Conservation (phyloP, 2,888 invertebrate genomes). For the Pachymerium ferrugineum region DNA sequence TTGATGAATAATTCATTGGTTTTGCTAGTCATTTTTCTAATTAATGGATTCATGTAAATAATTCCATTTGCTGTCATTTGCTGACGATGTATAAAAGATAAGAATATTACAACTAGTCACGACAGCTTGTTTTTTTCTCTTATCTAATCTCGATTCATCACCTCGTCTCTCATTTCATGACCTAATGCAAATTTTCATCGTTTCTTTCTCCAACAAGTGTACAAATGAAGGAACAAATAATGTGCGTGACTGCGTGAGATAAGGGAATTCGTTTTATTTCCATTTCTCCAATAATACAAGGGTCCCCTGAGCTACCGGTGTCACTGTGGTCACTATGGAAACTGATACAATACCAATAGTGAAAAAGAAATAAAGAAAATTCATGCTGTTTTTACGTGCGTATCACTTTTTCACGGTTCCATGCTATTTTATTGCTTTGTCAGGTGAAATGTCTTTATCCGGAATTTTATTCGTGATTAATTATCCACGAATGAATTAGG, state of each 20-base stretch:
- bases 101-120: too few relatives aligned
- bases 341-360: background rate
- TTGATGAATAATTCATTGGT: background rate
- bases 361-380: slow-evolving; percentile 16
- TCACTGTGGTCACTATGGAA: slow-evolving; percentile 15
- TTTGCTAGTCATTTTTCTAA: background rate
- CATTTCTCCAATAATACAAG: slow-evolving; percentile 11
- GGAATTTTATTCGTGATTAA: background rate
- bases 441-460: slow-evolving; percentile 8
- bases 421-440: background rate
- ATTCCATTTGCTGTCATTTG: too few relatives aligned
- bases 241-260: slow-evolving; percentile 16
- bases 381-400: slow-evolving; percentile 23
- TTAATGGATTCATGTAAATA: slow-evolving; percentile 21
- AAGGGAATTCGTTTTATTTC: slow-evolving; percentile 15
- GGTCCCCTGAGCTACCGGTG: background rate
- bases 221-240: background rate
- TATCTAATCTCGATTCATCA: slow-evolving; percentile 22
- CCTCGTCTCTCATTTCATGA: background rate
- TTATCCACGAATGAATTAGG: too few relatives aligned
- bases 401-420: slow-evolving; percentile 1
- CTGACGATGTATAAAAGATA: background rate
- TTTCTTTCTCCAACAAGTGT: background rate
- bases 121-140: background rate
- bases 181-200: background rate